These are phyloP conservation scores for Oncorhynchus nerka DNA, from an alignment of 2,113 vertebrate genomes.

Conservation along the genomic window DNA sequence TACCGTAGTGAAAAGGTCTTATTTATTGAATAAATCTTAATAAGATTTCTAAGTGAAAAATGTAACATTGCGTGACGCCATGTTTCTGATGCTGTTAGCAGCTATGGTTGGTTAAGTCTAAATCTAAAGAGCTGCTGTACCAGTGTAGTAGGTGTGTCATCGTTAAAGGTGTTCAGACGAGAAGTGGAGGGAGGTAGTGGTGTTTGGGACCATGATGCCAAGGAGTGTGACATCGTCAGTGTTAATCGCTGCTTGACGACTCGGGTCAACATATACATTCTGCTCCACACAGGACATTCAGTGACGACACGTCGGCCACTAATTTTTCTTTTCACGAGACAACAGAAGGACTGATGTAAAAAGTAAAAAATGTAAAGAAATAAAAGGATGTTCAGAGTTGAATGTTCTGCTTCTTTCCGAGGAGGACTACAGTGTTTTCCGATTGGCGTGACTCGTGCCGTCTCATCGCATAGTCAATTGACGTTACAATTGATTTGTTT, in stretches of 20 bases:
- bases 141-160: slow-evolving; percentile 35
- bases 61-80: slow-evolving; percentile 30
- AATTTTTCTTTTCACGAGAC: neutral
- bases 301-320: neutral
- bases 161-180: neutral
- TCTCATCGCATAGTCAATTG: neutral
- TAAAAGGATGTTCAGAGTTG: neutral
- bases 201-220: neutral
- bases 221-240: neutral
- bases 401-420: neutral
- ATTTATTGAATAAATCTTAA: slow-evolving; percentile 43
- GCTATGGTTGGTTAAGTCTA: slow-evolving; percentile 24
- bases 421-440: neutral
- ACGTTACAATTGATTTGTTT: neutral
- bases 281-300: neutral
- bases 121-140: slow-evolving; percentile 41
- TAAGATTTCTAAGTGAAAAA: neutral
- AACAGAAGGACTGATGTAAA: neutral
- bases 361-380: neutral
- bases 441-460: no score
- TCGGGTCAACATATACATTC: neutral
- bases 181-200: neutral
- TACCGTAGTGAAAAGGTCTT: slow-evolving; percentile 14
- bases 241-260: slow-evolving; percentile 25
- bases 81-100: slow-evolving; percentile 40